Base-by-base conservation (phyloP, 2,888 invertebrate species). In the Trichopoda pennipes region DNA sequence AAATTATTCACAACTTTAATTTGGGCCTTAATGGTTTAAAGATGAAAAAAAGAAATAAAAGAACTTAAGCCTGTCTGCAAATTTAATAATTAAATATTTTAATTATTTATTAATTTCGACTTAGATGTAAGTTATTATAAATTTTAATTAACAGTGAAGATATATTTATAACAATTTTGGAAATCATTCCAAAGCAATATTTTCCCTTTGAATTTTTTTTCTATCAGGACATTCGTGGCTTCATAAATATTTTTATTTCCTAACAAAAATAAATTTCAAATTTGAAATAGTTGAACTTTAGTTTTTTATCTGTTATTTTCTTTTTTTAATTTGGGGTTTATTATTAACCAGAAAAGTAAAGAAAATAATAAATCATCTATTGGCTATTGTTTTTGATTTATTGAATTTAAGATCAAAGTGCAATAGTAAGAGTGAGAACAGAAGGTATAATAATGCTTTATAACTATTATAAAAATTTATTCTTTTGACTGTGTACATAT, bases 321-420 rank as follows among this genome's bases (percentile, higher is more conserved):
- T 61, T 53, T 61, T 21, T 51, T n/a, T 38, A 28, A 66, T 28
- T 38, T 23, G 66, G 49, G 58, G 49, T 66, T 75, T 49, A 55
- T 63, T 56, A 47, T 63, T 63, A 53, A 35, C 17, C 17, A 17
- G 10, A 23, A 9, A 66, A 53, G 10, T 10, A 60, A 56, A 56
- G 23, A 35, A 12, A 21, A 47, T 53, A 38, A 77, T 81, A 77
- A 81, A 81, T 81, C 68, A 69, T 68, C 16, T 47, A 56, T 61
- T 63, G 35, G 66, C 51, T 53, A 51, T 72, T 68, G 68, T 51
- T 47, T 73, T 51, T 81, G 77, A 81, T 81, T 81, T 77, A 81
- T 73, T 53, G 14, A n/a, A 21, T 61, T 60, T 49, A 51, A 51
- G 76, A 56, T 56, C 72, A 73, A 42, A 81, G 47, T 19, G 38